These are phyloP conservation scores for Cephalophus harveyi DNA, from an alignment of 2,113 vertebrate genomes.

Conservation along the genomic window DNA sequence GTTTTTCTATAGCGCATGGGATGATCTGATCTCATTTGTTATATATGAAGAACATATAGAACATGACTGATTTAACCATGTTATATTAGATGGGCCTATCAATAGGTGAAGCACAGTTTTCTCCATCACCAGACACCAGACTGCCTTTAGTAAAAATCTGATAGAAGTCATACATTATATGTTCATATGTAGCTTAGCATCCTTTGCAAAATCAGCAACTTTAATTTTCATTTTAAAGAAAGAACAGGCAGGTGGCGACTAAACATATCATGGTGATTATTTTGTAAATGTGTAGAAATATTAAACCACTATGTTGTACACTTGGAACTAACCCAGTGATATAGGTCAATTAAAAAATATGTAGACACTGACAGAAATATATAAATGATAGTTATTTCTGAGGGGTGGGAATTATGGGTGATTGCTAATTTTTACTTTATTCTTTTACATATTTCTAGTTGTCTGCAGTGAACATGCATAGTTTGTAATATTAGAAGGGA, in stretches of 20 bases:
- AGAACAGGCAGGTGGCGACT: not conserved
- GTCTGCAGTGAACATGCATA: not conserved
- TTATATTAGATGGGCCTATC: not conserved
- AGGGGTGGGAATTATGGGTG: not conserved
- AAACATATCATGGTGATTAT: not conserved
- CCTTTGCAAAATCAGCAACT: not conserved
- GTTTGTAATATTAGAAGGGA: not conserved
- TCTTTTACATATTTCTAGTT: not conserved
- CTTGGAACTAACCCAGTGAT: not conserved
- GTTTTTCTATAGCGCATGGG: not conserved
- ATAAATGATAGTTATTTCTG: not conserved
- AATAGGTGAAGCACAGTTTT: not conserved
- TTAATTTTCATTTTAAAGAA: constrained; percentile 25
- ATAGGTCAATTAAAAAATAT: not conserved
- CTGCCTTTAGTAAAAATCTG: not conserved
- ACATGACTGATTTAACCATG: not conserved
- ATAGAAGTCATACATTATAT: not conserved
- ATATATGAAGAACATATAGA: not conserved
- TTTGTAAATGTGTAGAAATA: not conserved
- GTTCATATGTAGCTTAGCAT: not conserved
- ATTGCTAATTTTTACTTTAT: not conserved
- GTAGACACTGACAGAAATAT: not conserved
- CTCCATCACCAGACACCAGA: not conserved
- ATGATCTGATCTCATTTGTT: not conserved
- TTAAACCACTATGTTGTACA: not conserved